Conservation (phyloP, 2,113 vertebrate genomes). For the Actenoides hombroni region DNA sequence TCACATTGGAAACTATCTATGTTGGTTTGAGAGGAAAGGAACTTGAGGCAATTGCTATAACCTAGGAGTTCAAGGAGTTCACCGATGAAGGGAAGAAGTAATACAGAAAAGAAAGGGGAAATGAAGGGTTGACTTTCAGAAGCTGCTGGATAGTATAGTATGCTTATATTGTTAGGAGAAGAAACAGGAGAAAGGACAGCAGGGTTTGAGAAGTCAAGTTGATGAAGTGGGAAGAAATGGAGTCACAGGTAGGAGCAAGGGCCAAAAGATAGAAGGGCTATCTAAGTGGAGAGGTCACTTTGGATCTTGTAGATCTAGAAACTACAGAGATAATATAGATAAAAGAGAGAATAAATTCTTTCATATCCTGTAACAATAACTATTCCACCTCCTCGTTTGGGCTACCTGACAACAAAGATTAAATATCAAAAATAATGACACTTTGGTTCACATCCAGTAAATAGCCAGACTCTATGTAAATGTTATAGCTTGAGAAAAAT, state of each 20-base stretch:
- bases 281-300: slow-evolving; percentile 29
- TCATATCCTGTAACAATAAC: not conserved
- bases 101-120: not conserved
- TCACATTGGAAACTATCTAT: not conserved
- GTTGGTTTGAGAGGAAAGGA: not conserved
- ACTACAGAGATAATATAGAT: not conserved
- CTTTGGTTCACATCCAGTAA: not conserved
- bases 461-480: not conserved
- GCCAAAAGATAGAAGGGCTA: slow-evolving; percentile 25
- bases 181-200: slow-evolving; percentile 19
- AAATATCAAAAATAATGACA: not conserved
- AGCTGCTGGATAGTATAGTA: slow-evolving; percentile 1
- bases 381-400: not conserved
- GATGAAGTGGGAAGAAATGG: not conserved
- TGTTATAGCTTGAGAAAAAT: not conserved
- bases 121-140: slow-evolving; percentile 8
- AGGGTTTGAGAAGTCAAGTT: not conserved
- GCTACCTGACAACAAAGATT: not conserved
- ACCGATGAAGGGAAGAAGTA: not conserved
- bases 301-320: slow-evolving; percentile 1
- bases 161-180: not conserved
- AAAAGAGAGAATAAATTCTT: slow-evolving; percentile 1
- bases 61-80: slow-evolving; percentile 49
- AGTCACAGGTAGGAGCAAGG: not conserved
- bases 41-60: not conserved